Evolutionary conservation across 2,888 invertebrate species (phyloP), one percentile per base, ranked within the genome.

Genomic region (Harpalus rufipes): DNA sequence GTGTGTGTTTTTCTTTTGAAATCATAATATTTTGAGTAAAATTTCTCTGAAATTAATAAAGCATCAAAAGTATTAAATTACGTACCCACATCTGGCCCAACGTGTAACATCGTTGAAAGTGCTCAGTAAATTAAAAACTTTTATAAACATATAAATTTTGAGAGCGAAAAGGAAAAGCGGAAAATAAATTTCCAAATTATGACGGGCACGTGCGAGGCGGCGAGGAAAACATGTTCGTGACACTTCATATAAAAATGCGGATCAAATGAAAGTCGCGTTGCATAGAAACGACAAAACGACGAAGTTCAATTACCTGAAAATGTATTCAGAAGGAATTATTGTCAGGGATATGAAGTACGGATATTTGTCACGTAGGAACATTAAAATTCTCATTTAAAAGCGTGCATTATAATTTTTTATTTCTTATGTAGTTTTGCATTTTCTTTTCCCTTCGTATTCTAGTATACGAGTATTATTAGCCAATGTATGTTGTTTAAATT

Each of bases 221-320:
- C 32, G 68, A 39, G 68, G 12, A 25, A 68, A 68, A 68, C 68
- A 68, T 68, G 68, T 68, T 68, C 39, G 39, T 68, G 68, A 68
- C 39, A 68, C 63, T 63, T 21, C 63, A 68, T 32, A 68, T 68
- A 68, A 68, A 68, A 68, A 7, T 68, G 32, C 18, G 78, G 44
- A 78, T 58, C 56, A 81, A 81, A 81, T 81, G 61, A 81, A 81
- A 81, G 59, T 81, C 80, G 80, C 63, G 14, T 44, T 39, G 63
- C 39, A 25, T 32, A 61, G 41, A 81, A 81, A 39, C 80, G 63
- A 81, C 39, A 18, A 81, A 81, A 39, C 80, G 63, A 81, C 39
- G 7, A 25, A 63, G 41, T 10, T 39, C 80, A 81, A 81, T 81
- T 81, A 81, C 80, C 14, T 7, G 63, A 21, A 63, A 61, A 61